These are phyloP conservation scores for Numenius arquata DNA, from an alignment of 2,113 vertebrate genomes.

Conservation along the genomic window DNA sequence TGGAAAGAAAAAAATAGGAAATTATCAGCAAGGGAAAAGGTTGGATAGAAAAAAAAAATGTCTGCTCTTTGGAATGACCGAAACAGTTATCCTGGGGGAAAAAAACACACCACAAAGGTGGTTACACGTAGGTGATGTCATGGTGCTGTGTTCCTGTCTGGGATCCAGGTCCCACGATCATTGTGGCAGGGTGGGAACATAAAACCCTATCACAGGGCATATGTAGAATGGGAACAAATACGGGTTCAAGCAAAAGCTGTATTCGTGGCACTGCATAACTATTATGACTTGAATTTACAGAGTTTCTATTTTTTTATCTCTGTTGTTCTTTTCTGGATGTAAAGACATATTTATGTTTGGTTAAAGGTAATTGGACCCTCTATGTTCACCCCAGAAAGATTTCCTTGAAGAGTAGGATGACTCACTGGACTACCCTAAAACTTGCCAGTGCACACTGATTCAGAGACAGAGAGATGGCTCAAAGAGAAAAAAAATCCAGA, in stretches of 20 bases:
- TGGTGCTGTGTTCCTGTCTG: neutral
- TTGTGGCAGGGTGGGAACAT: neutral
- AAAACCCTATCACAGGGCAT: neutral
- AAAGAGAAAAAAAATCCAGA: neutral
- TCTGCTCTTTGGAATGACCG: neutral
- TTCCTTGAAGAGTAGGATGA: neutral
- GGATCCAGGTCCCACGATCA: neutral
- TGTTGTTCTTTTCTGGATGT: neutral
- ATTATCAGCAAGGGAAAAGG: neutral
- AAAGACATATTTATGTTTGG: neutral
- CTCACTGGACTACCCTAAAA: neutral
- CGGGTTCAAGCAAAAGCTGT: fast-evolving
- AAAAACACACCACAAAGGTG: neutral
- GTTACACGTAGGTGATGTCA: neutral
- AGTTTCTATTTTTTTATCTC: neutral
- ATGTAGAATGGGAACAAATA: neutral
- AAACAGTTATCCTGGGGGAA: neutral
- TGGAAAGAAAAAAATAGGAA: neutral
- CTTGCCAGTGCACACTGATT: neutral
- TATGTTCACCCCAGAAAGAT: neutral
- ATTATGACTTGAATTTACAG: neutral
- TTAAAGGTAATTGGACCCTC: neutral
- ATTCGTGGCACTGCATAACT: neutral
- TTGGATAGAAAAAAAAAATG: neutral
- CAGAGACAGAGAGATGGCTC: neutral